Base-by-base conservation (phyloP, 2,888 invertebrate genomes). In the Saturnia pavonia region DNA sequence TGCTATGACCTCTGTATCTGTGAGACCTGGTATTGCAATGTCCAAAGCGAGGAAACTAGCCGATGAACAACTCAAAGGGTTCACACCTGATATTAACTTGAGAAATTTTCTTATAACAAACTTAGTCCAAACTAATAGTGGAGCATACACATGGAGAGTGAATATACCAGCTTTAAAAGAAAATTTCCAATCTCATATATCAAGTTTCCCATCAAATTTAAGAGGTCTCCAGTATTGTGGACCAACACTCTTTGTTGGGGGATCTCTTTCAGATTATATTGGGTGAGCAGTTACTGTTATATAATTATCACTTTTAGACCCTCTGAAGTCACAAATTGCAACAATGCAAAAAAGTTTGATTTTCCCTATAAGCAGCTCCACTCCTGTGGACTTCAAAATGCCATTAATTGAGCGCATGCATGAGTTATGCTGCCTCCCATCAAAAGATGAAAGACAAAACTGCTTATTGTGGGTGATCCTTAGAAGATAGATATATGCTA, bases 61-160 rank as follows among this genome's bases (percentile, higher is more conserved):
- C 40, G 94, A 96, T 85, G 90, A 95, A 42, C 96, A 96, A 77
- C 88, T 98, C 27, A 89, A 95, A 69, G 81, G 89, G 12, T 88
- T 94, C 8, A 94, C 96, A 19, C 91, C 94, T 2, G 95, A 95
- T 78, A 90, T 94, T 40, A 94, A 95, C 34, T 83, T 97, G 63
- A 93, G 96, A 69, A 94, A 97, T 84, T 99, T 99, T 86, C 91
- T 99, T 27, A 94, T 99, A 72, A 97, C 97, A 42, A 99, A 99
- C 89, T 91, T 99, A 69, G 95, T 96, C n/a, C 96, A 96, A 81
- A 92, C 94, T 16, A 94, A 95, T 74, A 89, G 95, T 69, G 95
- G 95, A 9, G 89, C 94, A 51, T 96, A 95, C 78, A 94, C 94
- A 45, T 99, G 98, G 98, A 95, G 96, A 74, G 94, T 97, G 2